Percentiles rank a stretch among this genome's conserved stretches.
Evolutionary conservation across 2,113 vertebrate species (phyloP).

Genomic region (Mus musculus): DNA sequence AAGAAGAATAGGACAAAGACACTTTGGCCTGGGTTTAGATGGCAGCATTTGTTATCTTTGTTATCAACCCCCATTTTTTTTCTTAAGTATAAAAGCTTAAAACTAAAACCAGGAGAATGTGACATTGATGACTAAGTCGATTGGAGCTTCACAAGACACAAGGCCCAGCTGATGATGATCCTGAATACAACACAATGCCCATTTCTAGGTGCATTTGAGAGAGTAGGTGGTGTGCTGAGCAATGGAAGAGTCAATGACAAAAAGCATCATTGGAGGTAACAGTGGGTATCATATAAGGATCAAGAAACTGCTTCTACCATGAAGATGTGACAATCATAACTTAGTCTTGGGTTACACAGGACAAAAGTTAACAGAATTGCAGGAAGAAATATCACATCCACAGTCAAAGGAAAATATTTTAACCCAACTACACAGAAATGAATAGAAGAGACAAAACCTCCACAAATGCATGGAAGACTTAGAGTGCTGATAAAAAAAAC

Average conservation of each 20-base stretch:
- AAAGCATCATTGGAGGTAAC: not conserved
- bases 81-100: not conserved
- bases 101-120: slow-evolving; percentile 19
- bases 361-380: not conserved
- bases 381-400: not conserved
- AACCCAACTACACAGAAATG: not conserved
- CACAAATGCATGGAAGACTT: not conserved
- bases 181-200: rapidly evolving
- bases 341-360: not conserved
- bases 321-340: not conserved
- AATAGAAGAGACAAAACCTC: not conserved
- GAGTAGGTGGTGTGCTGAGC: rapidly evolving
- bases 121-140: not conserved
- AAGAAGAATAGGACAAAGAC: not conserved
- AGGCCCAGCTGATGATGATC: not conserved
- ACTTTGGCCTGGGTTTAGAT: not conserved
- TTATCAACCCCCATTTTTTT: not conserved
- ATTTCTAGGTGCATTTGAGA: not conserved
- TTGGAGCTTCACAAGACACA: not conserved
- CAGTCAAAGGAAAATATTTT: not conserved
- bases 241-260: not conserved
- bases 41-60: not conserved
- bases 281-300: not conserved
- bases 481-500: not conserved
- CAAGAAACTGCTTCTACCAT: not conserved